Conservation (phyloP, 2,888 invertebrate genomes). For the Trypoxylon attenuatum region DNA sequence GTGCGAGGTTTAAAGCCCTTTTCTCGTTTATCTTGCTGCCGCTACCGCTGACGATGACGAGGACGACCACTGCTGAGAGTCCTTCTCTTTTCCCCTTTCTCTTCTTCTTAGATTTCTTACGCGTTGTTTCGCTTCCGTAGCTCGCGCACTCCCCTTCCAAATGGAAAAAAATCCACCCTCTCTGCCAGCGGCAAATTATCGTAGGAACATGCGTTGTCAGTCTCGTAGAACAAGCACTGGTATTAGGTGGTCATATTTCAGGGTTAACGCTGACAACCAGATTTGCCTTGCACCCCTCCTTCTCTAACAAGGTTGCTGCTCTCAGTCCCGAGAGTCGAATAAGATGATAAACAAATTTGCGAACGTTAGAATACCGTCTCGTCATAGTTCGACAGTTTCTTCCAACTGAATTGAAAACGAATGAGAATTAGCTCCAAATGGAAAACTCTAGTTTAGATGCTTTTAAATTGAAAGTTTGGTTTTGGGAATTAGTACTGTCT, state of each 20-base stretch:
- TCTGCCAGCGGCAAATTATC: slow-evolving; percentile 30
- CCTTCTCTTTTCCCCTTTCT: slow-evolving; percentile 11
- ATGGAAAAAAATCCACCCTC: slow-evolving; percentile 54
- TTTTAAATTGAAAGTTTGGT: too few relatives aligned
- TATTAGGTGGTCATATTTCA: neutral
- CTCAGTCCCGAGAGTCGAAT: neutral
- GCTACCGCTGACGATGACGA: slow-evolving; percentile 38
- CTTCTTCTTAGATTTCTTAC: slow-evolving; percentile 5
- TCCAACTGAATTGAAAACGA: too few relatives aligned
- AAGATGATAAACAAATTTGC: neutral
- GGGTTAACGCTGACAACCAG: slow-evolving; percentile 6
- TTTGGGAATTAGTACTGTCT: too few relatives aligned
- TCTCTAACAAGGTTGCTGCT: too few relatives aligned
- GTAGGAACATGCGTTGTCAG: slow-evolving; percentile 22
- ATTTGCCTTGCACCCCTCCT: neutral
- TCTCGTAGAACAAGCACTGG: slow-evolving; percentile 8
- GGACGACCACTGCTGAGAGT: slow-evolving; percentile 24
- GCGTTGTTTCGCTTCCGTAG: neutral
- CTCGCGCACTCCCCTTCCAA: slow-evolving; percentile 36
- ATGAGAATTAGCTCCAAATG: too few relatives aligned
- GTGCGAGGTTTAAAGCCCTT: slow-evolving; percentile 55
- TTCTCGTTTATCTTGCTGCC: slow-evolving; percentile 60
- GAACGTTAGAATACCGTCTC: too few relatives aligned
- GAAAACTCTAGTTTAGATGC: too few relatives aligned
- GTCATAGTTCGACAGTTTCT: too few relatives aligned